These are phyloP conservation scores for Tachina fera DNA, from an alignment of 2,888 invertebrate genomes.

Conservation along the genomic window DNA sequence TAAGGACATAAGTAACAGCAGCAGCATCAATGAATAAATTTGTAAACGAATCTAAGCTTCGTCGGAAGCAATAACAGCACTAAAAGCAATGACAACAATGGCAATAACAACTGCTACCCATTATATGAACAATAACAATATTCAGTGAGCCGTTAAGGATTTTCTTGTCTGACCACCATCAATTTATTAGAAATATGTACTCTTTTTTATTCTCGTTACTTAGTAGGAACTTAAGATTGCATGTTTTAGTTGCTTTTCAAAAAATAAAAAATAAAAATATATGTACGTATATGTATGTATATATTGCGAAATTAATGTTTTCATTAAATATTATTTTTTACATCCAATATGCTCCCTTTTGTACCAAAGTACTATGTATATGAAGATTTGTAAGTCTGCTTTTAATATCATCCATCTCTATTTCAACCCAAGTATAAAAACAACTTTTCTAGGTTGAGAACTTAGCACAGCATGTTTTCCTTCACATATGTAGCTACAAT, in stretches of 20 bases:
- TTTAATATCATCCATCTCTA: too few relatives aligned
- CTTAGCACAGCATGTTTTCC: too few relatives aligned
- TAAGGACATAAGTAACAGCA: conserved; percentile 46
- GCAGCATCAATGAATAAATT: conserved; percentile 4
- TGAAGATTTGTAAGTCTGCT: too few relatives aligned
- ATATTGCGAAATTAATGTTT: conserved; percentile 4
- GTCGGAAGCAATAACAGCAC: conserved; percentile 28
- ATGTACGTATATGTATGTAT: too few relatives aligned
- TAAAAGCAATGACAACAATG: conserved; percentile 21
- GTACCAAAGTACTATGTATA: not conserved
- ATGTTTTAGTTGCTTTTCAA: conserved; percentile 10
- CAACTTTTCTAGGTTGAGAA: too few relatives aligned
- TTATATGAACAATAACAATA: conserved; percentile 67
- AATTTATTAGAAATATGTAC: conserved; percentile 68
- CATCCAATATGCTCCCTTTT: not conserved
- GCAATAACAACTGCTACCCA: conserved; percentile 38
- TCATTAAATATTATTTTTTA: conserved; percentile 1
- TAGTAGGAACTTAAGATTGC: conserved; percentile 37
- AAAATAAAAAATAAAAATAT: too few relatives aligned
- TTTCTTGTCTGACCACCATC: conserved; percentile 72
- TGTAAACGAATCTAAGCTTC: conserved; percentile 23
- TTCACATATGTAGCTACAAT: too few relatives aligned
- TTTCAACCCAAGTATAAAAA: too few relatives aligned
- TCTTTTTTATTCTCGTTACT: conserved; percentile 16
- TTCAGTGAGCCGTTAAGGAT: conserved; percentile 72